Conservation (phyloP, 2,113 vertebrate species). For the Corydoras sp. region DNA sequence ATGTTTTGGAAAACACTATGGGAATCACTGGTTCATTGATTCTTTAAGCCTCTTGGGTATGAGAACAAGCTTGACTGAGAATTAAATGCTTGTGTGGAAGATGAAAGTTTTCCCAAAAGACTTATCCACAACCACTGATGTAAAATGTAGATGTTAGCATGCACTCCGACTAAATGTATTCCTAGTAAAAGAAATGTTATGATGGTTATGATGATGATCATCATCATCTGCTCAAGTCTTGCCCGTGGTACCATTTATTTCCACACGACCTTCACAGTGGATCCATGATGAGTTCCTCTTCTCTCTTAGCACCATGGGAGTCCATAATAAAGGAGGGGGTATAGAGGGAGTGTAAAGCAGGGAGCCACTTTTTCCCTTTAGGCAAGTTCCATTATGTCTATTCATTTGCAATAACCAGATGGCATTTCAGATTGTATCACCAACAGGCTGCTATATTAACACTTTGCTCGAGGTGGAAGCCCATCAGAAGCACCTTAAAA, state of each 20-base stretch:
- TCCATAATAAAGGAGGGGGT: not conserved
- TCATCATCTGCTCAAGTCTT: slow-evolving; percentile 4
- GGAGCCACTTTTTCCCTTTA: slow-evolving; percentile 22
- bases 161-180: slow-evolving; percentile 12
- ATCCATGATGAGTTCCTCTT: slow-evolving; percentile 4
- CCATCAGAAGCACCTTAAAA: slow-evolving; percentile 3
- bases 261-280: slow-evolving; percentile 11
- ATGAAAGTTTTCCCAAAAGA: slow-evolving; percentile 17
- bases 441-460: slow-evolving; percentile 29
- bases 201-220: slow-evolving; percentile 10
- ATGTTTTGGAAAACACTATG: not conserved
- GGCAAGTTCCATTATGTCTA: slow-evolving; percentile 39
- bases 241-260: slow-evolving; percentile 12
- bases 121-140: slow-evolving; percentile 6
- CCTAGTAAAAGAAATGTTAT: not conserved
- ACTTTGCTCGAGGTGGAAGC: slow-evolving; percentile 20
- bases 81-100: slow-evolving; percentile 35
- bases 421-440: slow-evolving; percentile 36
- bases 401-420: slow-evolving; percentile 43
- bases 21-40: slow-evolving; percentile 41
- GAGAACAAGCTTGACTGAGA: slow-evolving; percentile 24
- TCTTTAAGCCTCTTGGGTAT: slow-evolving; percentile 16
- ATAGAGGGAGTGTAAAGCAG: not conserved
- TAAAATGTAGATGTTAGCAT: slow-evolving; percentile 12
- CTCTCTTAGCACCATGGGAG: slow-evolving; percentile 4